Conservation (phyloP, 2,888 invertebrate species). For the Agriopis marginaria region DNA sequence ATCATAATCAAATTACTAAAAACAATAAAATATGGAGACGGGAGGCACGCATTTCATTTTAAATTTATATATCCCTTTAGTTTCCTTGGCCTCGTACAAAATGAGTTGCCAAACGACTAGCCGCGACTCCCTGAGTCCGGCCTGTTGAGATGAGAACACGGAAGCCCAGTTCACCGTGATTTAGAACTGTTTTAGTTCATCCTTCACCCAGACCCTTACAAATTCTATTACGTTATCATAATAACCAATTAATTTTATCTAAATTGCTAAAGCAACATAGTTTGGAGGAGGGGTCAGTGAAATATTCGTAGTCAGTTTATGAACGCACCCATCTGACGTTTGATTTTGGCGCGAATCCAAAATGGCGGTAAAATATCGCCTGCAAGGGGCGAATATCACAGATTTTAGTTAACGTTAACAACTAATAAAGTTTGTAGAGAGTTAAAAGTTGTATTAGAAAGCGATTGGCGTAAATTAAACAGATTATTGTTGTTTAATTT, state of each 20-base stretch:
- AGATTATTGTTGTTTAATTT: conserved; percentile 23
- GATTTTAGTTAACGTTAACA: conserved; percentile 29
- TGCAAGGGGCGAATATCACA: conserved; percentile 16
- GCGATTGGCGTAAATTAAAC: conserved; percentile 20
- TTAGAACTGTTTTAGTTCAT: conserved; percentile 23
- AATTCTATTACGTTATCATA: conserved; percentile 35
- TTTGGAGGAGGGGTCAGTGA: conserved; percentile 35
- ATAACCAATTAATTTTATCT: conserved; percentile 41
- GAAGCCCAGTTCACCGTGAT: conserved; percentile 27
- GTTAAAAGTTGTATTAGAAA: conserved; percentile 28
- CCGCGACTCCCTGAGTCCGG: not conserved
- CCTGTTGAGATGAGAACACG: conserved; percentile 8
- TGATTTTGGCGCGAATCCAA: conserved; percentile 45
- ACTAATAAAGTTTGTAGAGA: conserved; percentile 26
- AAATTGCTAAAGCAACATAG: conserved; percentile 40
- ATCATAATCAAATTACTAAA: too few relatives aligned
- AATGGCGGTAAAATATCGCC: conserved; percentile 38
- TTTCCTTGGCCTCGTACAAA: not conserved
- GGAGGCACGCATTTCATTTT: too few relatives aligned
- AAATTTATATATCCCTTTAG: too few relatives aligned
- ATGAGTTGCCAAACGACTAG: not conserved
- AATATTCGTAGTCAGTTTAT: conserved; percentile 9
- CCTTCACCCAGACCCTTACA: conserved; percentile 31
- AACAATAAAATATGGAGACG: too few relatives aligned
- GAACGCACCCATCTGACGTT: conserved; percentile 42